A percentile compares a stretch with the other conserved stretches of the same genome.
These are phyloP conservation scores for Cheilosia vernalis DNA, from an alignment of 2,888 invertebrate genomes.

Conservation along the genomic window DNA sequence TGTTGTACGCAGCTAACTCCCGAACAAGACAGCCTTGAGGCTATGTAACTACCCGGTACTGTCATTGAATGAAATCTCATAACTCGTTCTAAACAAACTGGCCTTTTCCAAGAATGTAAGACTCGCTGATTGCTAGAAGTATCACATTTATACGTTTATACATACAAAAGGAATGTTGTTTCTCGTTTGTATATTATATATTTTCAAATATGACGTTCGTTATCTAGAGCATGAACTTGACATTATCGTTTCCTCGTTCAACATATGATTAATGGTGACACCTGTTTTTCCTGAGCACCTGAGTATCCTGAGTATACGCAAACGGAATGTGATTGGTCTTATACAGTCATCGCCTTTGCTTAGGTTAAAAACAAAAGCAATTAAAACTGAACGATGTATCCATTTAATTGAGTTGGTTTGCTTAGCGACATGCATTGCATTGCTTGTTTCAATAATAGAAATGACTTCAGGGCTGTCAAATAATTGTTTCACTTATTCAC, in stretches of 20 bases:
- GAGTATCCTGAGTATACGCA: background rate
- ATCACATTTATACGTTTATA: background rate
- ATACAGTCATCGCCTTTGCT: too few species aligned
- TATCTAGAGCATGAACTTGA: slow-evolving; percentile 28
- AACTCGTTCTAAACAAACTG: slow-evolving; percentile 15
- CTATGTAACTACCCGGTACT: slow-evolving; percentile 30
- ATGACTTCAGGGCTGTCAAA: too few species aligned
- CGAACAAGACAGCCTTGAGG: slow-evolving; percentile 36
- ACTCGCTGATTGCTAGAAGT: slow-evolving; percentile 9
- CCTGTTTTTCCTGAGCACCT: slow-evolving; percentile 3
- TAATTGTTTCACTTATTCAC: too few species aligned
- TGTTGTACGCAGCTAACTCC: slow-evolving; percentile 18
- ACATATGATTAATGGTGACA: background rate
- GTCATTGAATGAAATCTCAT: background rate
- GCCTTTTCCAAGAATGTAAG: slow-evolving; percentile 17
- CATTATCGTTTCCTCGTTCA: slow-evolving; percentile 17
- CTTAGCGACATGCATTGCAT: too few species aligned
- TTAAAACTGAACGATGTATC: too few species aligned
- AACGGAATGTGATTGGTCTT: too few species aligned
- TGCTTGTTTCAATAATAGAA: too few species aligned
- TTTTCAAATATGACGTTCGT: background rate
- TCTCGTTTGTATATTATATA: background rate
- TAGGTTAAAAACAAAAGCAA: too few species aligned
- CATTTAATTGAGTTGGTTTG: too few species aligned
- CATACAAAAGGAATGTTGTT: slow-evolving; percentile 2